Conservation (phyloP, 2,888 invertebrate genomes). For the Cylloceria caligata region DNA sequence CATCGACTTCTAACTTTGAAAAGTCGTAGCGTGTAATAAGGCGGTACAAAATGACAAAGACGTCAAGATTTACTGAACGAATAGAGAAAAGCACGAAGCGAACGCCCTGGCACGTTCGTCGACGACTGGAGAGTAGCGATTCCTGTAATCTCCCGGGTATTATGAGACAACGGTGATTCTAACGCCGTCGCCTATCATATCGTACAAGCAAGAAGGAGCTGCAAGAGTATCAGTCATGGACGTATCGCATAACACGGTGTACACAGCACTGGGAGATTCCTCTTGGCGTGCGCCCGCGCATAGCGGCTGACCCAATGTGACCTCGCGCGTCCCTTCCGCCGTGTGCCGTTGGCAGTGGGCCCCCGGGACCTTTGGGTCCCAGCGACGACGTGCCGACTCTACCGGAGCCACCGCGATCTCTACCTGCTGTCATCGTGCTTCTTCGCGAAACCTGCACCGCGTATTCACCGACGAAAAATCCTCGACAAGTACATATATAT, state of each 20-base stretch:
- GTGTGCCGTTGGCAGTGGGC: conserved; percentile 70
- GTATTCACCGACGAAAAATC: conserved; percentile 24
- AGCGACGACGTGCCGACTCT: conserved; percentile 69
- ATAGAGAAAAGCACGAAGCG: conserved; percentile 36
- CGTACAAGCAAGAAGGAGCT: conserved; percentile 73
- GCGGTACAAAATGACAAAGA: neutral
- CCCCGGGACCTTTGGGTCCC: conserved; percentile 69
- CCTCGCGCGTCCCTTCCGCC: conserved; percentile 77
- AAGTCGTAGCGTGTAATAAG: neutral
- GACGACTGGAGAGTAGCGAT: conserved; percentile 44
- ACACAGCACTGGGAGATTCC: conserved; percentile 71
- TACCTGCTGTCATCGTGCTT: conserved; percentile 53
- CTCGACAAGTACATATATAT: conserved; percentile 3
- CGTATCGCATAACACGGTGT: conserved; percentile 82
- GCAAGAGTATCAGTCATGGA: conserved; percentile 61
- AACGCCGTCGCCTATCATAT: conserved; percentile 75
- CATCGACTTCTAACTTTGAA: neutral
- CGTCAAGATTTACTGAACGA: conserved; percentile 24
- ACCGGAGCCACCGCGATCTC: conserved; percentile 58
- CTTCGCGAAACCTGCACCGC: conserved; percentile 41
- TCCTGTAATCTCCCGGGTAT: conserved; percentile 42
- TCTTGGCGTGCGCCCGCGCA: conserved; percentile 45
- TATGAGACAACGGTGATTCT: conserved; percentile 68
- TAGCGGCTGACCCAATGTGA: conserved; percentile 78
- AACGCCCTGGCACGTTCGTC: conserved; percentile 60